These are phyloP conservation scores for Lithobates sylvaticus DNA, from an alignment of 2,797 vertebrate species.

Conservation along the genomic window DNA sequence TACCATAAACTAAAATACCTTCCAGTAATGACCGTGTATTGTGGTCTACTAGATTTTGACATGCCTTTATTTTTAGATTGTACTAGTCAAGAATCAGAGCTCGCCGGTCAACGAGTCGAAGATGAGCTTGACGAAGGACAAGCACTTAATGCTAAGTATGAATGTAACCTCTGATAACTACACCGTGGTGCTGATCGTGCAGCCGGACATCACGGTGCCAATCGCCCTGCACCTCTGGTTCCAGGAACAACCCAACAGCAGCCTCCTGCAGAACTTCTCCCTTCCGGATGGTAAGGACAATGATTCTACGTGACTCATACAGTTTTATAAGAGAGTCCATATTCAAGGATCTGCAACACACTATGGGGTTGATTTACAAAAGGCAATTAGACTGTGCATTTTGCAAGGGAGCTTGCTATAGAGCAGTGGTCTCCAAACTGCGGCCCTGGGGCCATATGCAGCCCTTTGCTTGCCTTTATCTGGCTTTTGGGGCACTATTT, in stretches of 20 bases:
- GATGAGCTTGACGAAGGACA: conserved; percentile 36
- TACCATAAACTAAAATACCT: no score
- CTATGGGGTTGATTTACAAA: no score
- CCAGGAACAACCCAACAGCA: conserved; percentile 43
- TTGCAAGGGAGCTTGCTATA: no score
- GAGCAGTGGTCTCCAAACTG: no score
- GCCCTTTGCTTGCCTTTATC: no score
- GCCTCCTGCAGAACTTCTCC: conserved; percentile 54
- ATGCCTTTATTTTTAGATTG: conserved; percentile 61
- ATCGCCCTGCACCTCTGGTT: conserved; percentile 64
- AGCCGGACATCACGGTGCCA: conserved; percentile 52
- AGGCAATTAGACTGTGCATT: no score
- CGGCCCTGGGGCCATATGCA: no score
- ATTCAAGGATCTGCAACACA: no score
- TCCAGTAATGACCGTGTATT: background rate
- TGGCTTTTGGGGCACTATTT: no score
- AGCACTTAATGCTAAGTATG: conserved; percentile 50
- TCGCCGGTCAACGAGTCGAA: conserved; percentile 12
- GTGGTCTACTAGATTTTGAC: background rate
- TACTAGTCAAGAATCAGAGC: conserved; percentile 59
- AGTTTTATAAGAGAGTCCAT: no score
- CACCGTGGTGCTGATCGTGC: conserved; percentile 59
- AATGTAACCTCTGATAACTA: conserved; percentile 64
- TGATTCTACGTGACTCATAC: no score
- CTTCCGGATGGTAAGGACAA: conserved; percentile 59